These are phyloP conservation scores for Phoenicopterus ruber DNA, from an alignment of 2,113 vertebrate genomes.

Conservation along the genomic window DNA sequence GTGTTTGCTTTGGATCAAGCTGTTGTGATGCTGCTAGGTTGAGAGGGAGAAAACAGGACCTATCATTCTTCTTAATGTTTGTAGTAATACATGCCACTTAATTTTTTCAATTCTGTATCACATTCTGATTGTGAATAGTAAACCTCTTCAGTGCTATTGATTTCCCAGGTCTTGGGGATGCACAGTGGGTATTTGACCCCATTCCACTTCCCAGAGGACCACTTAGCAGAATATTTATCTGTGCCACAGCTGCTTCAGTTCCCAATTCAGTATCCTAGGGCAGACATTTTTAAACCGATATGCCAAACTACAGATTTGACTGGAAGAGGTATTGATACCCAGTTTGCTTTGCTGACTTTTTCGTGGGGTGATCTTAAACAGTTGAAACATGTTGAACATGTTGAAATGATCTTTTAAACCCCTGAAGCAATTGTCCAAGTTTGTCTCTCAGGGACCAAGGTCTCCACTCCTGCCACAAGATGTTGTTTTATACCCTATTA, in stretches of 20 bases:
- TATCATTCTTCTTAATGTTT: background rate
- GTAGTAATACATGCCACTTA: background rate
- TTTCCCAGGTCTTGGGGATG: background rate
- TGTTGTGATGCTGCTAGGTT: background rate
- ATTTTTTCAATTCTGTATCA: rapidly evolving
- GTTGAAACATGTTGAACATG: background rate
- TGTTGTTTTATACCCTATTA: background rate
- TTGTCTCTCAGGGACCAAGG: background rate
- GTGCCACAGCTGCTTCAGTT: background rate
- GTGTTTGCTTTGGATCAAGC: background rate
- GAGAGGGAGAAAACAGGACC: background rate
- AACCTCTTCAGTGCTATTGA: background rate
- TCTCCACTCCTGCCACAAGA: background rate
- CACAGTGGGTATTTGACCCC: background rate
- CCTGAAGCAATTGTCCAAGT: background rate
- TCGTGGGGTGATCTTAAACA: background rate
- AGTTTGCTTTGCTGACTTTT: background rate
- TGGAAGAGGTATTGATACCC: no score
- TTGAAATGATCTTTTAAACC: background rate
- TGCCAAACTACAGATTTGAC: background rate
- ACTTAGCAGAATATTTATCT: background rate
- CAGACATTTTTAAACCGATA: background rate
- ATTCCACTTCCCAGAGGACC: background rate
- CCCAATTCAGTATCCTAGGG: background rate
- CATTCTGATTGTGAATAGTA: background rate